Evolutionary conservation across 2,113 vertebrate genomes (phyloP), one percentile per base, ranked within the genome.

Genomic region (Scytalopus superciliaris): DNA sequence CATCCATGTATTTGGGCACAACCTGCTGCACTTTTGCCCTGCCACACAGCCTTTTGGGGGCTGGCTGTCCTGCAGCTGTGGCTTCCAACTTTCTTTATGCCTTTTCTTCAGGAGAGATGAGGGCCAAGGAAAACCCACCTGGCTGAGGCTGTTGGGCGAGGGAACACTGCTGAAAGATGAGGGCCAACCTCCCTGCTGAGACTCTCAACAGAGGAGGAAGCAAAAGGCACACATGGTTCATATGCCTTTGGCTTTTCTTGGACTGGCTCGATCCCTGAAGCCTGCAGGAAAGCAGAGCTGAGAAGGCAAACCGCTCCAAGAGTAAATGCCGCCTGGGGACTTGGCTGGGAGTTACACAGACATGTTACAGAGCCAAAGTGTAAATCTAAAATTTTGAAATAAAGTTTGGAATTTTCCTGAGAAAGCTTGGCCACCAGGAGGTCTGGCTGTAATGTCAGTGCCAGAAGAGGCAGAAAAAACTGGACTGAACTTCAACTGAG

Each of bases 341-440:
- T 90, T 94, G 83, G 88, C 93, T 79, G 53, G 73, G 90, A 96
- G 84, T 87, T 92, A 95, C 76, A 87, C 37, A 84, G 88, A 83
- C 67, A 17, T 10, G 39, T 78, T 90, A 62, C 72, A 19, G 64
- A 92, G 90, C 90, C 92, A 95, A 94, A 94, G 73, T 84, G 85
- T 92, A 90, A 96, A 96, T 96, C 90, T 93, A 64, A 90, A 96
- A 93, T 93, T 97, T 89, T 95, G 86, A 96, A 97, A 95, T 87
- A 84, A 95, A 95, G 76, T 96, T 97, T 79, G 90, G 86, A 93
- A 95, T 96, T 95, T 94, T 96, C 76, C 57, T 89, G 88, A 78
- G 80, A 89, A 95, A 90, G 44, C 83, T 89, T 3, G 19, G 59
- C 52, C 88, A 94, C 69, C 57, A 70, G 85, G 90, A 93, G 76